A percentile compares a stretch with the other conserved stretches of the same genome.
phyloP scores from a whole-genome alignment of 2,888 invertebrate genomes.

The Magallana nippona region DNA sequence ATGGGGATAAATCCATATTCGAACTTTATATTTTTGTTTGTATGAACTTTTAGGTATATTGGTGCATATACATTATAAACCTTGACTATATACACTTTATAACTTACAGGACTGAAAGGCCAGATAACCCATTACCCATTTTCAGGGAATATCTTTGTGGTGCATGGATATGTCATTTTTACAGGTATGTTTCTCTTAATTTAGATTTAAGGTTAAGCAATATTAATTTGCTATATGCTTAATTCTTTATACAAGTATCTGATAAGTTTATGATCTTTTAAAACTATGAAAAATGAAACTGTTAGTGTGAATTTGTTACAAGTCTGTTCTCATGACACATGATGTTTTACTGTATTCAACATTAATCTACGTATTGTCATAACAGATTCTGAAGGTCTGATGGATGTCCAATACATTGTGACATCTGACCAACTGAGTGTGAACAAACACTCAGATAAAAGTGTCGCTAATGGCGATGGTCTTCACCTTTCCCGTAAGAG shows the following conservation, averaged over 20 bases:
- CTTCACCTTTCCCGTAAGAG: conserved; percentile 27
- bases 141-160: conserved; percentile 33
- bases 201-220: no score
- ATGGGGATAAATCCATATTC: no score
- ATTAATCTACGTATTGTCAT: neutral
- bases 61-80: no score
- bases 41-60: no score
- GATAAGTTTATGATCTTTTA: neutral
- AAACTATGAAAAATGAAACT: no score
- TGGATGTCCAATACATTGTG: conserved; percentile 61
- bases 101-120: conserved; percentile 30
- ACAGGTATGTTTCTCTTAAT: neutral
- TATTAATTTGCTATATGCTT: no score
- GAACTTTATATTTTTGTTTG: no score
- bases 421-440: conserved; percentile 53
- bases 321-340: neutral
- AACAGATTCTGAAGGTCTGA: conserved; percentile 44
- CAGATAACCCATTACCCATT: conserved; percentile 36
- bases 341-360: neutral
- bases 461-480: conserved; percentile 47
- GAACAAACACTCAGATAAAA: neutral
- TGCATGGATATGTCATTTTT: conserved; percentile 36
- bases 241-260: neutral
- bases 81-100: neutral
- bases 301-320: no score